Base-by-base conservation (phyloP, 1,140 invertebrate genomes). In the Bombus terrestris region DNA sequence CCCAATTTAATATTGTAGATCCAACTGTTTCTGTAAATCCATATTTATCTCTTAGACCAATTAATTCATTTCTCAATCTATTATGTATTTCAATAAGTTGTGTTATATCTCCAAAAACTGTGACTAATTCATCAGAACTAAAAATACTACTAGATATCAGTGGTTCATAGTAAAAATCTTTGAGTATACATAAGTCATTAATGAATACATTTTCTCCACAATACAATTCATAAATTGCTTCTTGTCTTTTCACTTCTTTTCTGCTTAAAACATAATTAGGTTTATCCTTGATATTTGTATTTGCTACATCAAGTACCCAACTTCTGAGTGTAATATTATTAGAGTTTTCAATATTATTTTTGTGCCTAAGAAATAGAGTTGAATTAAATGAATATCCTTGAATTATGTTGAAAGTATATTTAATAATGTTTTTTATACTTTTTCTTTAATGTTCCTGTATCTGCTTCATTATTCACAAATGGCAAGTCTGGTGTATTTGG, bases 161-260 rank as follows among this genome's bases (percentile, higher is more conserved):
- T 9, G 95, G 95, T 72, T 96, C 94, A 74, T 95, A 94, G 85
- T 96, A 96, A 73, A 92, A 94, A 89, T 96, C 92, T 91, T 94
- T 94, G 1, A 96, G 93, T 81, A 95, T 90, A 62, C 88, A 91
- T 0, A 96, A 91, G 87, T 96, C 96, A 83, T 95, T 94, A n/a
- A 96, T 90, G 9, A 96, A 88, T 68, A 96, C 95, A 90, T 95
- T 93, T 93, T 96, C 96, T 57, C 96, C 96, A 85, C 95, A 95
- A 89, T 95, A 96, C 47, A 96, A 87, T 85, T 96, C 96, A 91
- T 96, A 96, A 82, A 96, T 95, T n/a, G 94, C 92, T 86, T 95
- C 94, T 87, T 95, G 94, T 57, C 92, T 90, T 85, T 92, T 94
- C 71, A 94, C 89, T 82, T 94, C 92, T 75, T 85, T 93, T 12